Percentiles rank a stretch among this genome's conserved stretches.
Evolutionary conservation across 1,140 invertebrate genomes (phyloP).

Genomic region (Bursaphelenchus mucronatus): DNA sequence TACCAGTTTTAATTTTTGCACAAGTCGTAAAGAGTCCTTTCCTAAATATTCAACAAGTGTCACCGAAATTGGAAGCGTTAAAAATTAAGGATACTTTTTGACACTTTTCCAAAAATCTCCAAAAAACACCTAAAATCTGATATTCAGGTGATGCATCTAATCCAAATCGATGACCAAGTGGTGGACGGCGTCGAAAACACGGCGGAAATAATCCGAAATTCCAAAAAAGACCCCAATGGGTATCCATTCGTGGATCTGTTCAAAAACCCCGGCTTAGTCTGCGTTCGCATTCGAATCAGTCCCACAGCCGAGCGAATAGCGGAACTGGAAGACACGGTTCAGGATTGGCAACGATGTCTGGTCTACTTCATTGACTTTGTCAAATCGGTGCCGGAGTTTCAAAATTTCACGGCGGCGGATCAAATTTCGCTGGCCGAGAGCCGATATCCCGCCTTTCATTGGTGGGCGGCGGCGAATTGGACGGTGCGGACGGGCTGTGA

Average conservation of each 20-base stretch:
- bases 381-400: slow-evolving; percentile 45
- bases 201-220: too few relatives aligned
- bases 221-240: slow-evolving; percentile 3
- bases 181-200: too few relatives aligned
- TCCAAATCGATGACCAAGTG: too few relatives aligned
- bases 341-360: slow-evolving; percentile 48
- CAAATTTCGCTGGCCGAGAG: slow-evolving; percentile 48
- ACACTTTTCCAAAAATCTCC: too few relatives aligned
- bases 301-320: slow-evolving; percentile 40
- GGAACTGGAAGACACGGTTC: slow-evolving; percentile 30
- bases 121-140: too few relatives aligned
- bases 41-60: too few relatives aligned
- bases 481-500: slow-evolving; percentile 36
- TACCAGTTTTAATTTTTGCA: too few relatives aligned
- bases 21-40: too few relatives aligned
- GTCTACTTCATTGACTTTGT: slow-evolving; percentile 49
- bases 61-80: too few relatives aligned
- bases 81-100: too few relatives aligned
- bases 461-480: slow-evolving; percentile 30
- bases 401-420: slow-evolving; percentile 28
- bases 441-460: slow-evolving; percentile 3
- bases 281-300: slow-evolving; percentile 23
- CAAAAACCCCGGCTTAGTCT: slow-evolving; percentile 17
- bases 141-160: too few relatives aligned
- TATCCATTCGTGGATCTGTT: slow-evolving; percentile 17